Base-by-base conservation (phyloP, 2,113 vertebrate genomes). In the Crotalus tigris region DNA sequence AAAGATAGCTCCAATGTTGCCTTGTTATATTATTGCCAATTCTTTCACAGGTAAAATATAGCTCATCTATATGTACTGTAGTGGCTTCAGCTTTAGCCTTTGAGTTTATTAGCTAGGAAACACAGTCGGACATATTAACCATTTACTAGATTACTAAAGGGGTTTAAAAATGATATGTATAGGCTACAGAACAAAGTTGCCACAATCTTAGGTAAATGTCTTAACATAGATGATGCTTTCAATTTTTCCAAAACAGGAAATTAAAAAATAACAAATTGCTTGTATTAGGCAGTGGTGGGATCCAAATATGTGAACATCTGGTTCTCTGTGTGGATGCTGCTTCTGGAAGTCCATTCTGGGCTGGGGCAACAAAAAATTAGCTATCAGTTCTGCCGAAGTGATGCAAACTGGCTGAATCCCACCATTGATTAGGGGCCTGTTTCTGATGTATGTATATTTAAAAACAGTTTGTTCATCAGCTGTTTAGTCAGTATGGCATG, bases 381-480 rank as follows among this genome's bases (percentile, higher is more conserved):
- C 49, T 51, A 51, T 8, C 49, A 8, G 49, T 51, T 51, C 8
- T 51, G 49, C 49, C 1, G 9, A 51, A 51, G 8, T 51, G 49
- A 8, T 51, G 49, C 49, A 51, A 51, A 51, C 49, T 51, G 49
- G 49, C 49, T 51, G 49, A 51, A 51, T 51, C 49, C 49, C 49
- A 51, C 8, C 49, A 51, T 8, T 51, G 49, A 10, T 51, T 51
- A 51, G 64, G 93, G 89, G 59, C 85, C 59, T 90, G 17, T 91
- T 93, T 94, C 53, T 94, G 57, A 95, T 96, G 92, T 94, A 91
- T 95, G 33, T 95, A n/a, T 96, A 96, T 94, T 94, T 94, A 93
- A 96, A 58, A 49, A 92, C 86, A 5, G 53, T 95, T 93, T 88
- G 96, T 96, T 95, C 86, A 94, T 91, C 26, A 90, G 26, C 3